Percentiles rank a stretch among this genome's conserved stretches.
Evolutionary conservation across 2,888 invertebrate genomes (phyloP).

Genomic region (Napeogenes sylphis): DNA sequence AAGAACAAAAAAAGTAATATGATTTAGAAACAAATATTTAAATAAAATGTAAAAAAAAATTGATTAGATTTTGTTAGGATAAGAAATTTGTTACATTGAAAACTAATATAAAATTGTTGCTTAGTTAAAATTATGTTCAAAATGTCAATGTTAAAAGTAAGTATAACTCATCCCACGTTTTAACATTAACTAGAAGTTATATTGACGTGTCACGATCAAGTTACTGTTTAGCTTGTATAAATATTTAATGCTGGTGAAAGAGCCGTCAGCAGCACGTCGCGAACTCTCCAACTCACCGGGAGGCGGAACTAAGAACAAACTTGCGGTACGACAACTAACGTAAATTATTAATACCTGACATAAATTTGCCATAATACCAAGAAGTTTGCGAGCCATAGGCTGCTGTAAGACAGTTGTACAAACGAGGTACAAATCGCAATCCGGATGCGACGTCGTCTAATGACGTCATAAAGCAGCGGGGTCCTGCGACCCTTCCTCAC

Average conservation of each 20-base stretch:
- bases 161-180: conserved; percentile 15
- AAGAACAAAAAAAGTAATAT: conserved; percentile 22
- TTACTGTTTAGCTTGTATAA: conserved; percentile 55
- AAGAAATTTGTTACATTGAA: neutral
- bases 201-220: conserved; percentile 45
- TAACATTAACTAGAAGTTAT: conserved; percentile 32
- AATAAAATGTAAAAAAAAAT: neutral
- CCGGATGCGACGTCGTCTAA: conserved; percentile 59
- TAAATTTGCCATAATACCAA: conserved; percentile 74
- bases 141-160: too few species aligned
- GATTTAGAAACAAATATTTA: neutral
- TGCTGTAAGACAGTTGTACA: conserved; percentile 56
- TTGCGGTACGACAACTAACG: conserved; percentile 64
- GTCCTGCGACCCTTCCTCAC: conserved; percentile 44
- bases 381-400: conserved; percentile 58
- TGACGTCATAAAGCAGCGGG: conserved; percentile 60
- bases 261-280: conserved; percentile 51
- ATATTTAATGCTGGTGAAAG: conserved; percentile 65
- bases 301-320: conserved; percentile 44
- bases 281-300: conserved; percentile 36
- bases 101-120: too few species aligned
- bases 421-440: conserved; percentile 64
- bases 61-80: neutral
- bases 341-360: conserved; percentile 78
- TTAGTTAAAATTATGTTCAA: too few species aligned